These are phyloP conservation scores for Bos taurus DNA, from an alignment of 2,113 vertebrate genomes.

Conservation along the genomic window DNA sequence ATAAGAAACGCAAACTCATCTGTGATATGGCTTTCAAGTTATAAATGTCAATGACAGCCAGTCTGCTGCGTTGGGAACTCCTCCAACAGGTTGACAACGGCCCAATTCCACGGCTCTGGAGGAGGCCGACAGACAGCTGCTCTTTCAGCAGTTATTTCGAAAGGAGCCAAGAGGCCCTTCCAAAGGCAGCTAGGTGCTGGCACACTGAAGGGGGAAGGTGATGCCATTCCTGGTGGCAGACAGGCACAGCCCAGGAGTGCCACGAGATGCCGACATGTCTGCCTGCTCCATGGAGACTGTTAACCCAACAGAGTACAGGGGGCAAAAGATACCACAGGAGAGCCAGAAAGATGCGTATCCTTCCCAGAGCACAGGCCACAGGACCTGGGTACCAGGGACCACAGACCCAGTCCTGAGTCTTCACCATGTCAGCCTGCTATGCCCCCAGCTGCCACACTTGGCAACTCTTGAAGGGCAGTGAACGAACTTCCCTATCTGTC, in stretches of 20 bases:
- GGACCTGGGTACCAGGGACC: neutral
- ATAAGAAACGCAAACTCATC: neutral
- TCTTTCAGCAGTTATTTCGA: constrained; percentile 48
- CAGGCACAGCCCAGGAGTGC: constrained; percentile 35
- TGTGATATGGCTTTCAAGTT: constrained; percentile 40
- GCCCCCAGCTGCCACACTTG: neutral
- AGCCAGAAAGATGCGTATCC: neutral
- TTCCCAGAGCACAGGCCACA: neutral
- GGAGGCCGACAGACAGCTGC: constrained; percentile 68
- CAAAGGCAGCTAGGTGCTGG: constrained; percentile 27
- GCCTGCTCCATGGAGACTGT: neutral
- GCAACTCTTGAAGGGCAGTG: neutral
- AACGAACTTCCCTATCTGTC: neutral
- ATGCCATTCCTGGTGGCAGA: constrained; percentile 9
- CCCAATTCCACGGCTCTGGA: neutral
- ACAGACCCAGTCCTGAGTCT: neutral
- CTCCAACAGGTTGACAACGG: constrained; percentile 51
- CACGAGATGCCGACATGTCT: neutral
- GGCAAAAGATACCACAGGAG: neutral
- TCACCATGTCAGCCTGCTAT: neutral
- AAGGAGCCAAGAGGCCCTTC: constrained; percentile 25
- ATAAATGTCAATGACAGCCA: constrained; percentile 56
- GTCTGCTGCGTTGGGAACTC: constrained; percentile 44
- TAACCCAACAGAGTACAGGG: neutral
- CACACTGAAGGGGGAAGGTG: neutral